A percentile compares a stretch with the other conserved stretches of the same genome.
These are phyloP conservation scores for Hydropsyche betteni DNA, from an alignment of 2,888 invertebrate genomes.

Conservation along the genomic window DNA sequence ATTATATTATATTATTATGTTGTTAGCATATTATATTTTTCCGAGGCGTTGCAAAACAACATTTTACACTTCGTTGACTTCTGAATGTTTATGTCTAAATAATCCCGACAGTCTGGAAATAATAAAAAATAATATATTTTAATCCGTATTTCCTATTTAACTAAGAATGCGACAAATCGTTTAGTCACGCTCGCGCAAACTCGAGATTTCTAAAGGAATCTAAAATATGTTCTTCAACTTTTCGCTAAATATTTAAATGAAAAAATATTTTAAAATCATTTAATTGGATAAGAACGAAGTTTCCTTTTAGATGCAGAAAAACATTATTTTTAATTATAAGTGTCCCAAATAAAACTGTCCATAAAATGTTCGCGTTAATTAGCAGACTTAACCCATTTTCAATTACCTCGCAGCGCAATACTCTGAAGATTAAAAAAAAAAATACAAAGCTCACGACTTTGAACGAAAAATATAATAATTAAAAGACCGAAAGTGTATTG, in stretches of 20 bases:
- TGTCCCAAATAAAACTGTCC: no score
- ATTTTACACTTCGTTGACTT: background rate
- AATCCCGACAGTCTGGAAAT: slow-evolving; percentile 1
- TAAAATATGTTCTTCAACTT: background rate
- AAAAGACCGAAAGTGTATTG: no score
- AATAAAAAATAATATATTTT: background rate
- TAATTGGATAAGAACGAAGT: no score
- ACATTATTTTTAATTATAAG: no score
- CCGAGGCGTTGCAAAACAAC: background rate
- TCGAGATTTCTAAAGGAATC: background rate
- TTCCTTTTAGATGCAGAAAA: no score
- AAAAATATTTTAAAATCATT: background rate
- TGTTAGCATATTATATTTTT: background rate
- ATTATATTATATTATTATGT: no score
- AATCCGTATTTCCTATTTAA: slow-evolving; percentile 13
- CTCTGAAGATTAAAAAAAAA: no score
- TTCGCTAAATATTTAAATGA: background rate
- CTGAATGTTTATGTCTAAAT: slow-evolving; percentile 2
- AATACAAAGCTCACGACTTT: no score
- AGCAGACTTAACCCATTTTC: no score
- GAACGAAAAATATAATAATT: no score
- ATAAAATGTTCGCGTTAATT: no score
- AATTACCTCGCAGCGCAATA: no score
- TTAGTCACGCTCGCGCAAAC: slow-evolving; percentile 1
- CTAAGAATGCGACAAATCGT: background rate